These are phyloP conservation scores for Trichomycterus rosablanca DNA, from an alignment of 2,113 vertebrate genomes.

Conservation along the genomic window DNA sequence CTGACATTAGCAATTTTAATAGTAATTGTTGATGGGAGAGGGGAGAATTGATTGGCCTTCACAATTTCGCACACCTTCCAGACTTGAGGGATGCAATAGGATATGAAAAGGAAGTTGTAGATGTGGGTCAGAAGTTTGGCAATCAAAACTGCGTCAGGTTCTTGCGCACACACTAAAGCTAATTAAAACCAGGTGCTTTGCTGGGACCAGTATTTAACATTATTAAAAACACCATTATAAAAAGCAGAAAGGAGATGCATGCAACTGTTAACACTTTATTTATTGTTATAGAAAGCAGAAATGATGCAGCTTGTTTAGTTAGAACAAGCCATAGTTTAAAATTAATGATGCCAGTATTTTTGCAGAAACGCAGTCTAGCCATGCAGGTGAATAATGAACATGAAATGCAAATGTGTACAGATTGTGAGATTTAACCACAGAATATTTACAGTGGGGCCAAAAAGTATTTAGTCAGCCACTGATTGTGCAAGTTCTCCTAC, in stretches of 20 bases:
- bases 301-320: no score
- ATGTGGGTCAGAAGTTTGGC: not conserved
- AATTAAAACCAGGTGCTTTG: conserved; percentile 6
- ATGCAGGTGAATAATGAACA: no score
- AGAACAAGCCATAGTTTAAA: no score
- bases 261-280: not conserved
- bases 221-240: not conserved
- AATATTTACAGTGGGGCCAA: no score
- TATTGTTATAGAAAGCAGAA: no score
- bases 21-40: no score
- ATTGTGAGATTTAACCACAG: no score
- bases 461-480: no score
- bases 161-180: not conserved
- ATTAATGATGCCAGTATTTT: no score
- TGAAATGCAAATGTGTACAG: no score
- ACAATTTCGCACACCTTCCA: not conserved
- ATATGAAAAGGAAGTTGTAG: not conserved
- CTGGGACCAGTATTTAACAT: not conserved
- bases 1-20: not conserved
- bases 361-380: no score
- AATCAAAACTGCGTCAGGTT: not conserved
- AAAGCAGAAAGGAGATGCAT: not conserved
- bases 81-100: not conserved
- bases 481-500: no score
- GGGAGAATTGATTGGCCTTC: not conserved